Conservation (phyloP, 2,888 invertebrate genomes). For the Ischnura elegans region DNA sequence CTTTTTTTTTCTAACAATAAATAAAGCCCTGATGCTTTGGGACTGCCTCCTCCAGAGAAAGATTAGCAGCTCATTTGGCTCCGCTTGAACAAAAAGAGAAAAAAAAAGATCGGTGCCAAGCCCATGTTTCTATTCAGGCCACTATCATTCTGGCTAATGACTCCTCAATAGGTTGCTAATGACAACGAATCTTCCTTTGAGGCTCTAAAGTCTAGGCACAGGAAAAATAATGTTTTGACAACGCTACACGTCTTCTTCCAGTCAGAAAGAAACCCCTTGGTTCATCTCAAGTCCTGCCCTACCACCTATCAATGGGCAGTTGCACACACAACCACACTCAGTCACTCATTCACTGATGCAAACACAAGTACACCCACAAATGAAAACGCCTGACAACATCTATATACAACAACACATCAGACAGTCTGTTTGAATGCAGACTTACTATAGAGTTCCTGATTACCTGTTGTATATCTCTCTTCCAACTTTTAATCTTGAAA, state of each 20-base stretch:
- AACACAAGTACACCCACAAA: slow-evolving; percentile 27
- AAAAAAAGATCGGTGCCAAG: slow-evolving; percentile 38
- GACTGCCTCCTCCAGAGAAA: neutral
- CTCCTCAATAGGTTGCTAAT: neutral
- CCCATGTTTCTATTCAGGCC: slow-evolving; percentile 41
- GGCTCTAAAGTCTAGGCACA: slow-evolving; percentile 46
- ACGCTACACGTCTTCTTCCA: slow-evolving; percentile 48
- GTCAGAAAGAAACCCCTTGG: slow-evolving; percentile 32
- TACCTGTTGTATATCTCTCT: neutral
- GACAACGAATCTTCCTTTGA: neutral
- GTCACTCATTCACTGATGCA: slow-evolving; percentile 23
- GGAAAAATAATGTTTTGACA: slow-evolving; percentile 40
- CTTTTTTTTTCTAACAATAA: slow-evolving; percentile 20
- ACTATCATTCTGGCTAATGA: neutral
- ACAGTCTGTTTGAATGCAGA: slow-evolving; percentile 7
- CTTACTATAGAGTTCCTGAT: neutral
- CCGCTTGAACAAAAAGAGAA: slow-evolving; percentile 13
- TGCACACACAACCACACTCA: neutral
- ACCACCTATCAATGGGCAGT: slow-evolving; percentile 13
- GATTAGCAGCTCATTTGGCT: slow-evolving; percentile 43
- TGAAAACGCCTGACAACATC: slow-evolving; percentile 40
- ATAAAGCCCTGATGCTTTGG: slow-evolving; percentile 1
- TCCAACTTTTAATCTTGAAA: slow-evolving; percentile 18
- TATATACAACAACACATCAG: slow-evolving; percentile 52
- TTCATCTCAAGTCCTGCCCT: neutral